phyloP scores from a whole-genome alignment of 1,140 invertebrate genomes.

The Tetragonula clypearis region DNA sequence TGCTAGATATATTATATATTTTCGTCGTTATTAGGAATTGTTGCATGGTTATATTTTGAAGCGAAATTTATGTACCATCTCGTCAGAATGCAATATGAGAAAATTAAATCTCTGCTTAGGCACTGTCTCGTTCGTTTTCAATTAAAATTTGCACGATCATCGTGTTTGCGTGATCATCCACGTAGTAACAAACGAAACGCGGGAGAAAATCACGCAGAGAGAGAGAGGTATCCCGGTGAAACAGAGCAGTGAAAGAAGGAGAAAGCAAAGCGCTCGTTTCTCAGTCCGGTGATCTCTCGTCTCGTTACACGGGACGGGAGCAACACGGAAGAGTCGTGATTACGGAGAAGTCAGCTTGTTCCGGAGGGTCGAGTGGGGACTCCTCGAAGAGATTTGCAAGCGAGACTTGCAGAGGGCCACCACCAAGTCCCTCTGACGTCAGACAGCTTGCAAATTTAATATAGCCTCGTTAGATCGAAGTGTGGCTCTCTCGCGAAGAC shows the following conservation, averaged over 20 bases:
- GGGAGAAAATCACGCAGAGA: background rate
- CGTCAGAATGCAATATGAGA: no score
- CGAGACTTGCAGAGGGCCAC: background rate
- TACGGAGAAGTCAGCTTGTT: conserved; percentile 1
- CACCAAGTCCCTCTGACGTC: background rate
- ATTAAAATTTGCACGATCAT: no score
- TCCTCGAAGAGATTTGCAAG: background rate
- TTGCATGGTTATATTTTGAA: background rate
- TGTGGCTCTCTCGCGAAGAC: conserved; percentile 2
- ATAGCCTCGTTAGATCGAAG: conserved; percentile 57
- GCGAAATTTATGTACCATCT: background rate
- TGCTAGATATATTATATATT: no score
- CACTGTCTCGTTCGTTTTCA: no score
- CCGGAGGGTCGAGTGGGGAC: background rate
- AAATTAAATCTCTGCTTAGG: no score
- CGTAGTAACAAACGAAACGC: background rate
- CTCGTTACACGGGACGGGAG: background rate
- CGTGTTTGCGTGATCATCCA: background rate
- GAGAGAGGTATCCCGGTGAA: background rate
- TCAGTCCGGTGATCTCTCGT: background rate
- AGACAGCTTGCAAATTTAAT: conserved; percentile 60
- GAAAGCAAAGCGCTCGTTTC: background rate
- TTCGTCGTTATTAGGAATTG: background rate
- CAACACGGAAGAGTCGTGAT: conserved; percentile 2
- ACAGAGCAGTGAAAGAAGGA: no score